Conservation (phyloP, 2,113 vertebrate species). For the Oreocharis arfaki region DNA sequence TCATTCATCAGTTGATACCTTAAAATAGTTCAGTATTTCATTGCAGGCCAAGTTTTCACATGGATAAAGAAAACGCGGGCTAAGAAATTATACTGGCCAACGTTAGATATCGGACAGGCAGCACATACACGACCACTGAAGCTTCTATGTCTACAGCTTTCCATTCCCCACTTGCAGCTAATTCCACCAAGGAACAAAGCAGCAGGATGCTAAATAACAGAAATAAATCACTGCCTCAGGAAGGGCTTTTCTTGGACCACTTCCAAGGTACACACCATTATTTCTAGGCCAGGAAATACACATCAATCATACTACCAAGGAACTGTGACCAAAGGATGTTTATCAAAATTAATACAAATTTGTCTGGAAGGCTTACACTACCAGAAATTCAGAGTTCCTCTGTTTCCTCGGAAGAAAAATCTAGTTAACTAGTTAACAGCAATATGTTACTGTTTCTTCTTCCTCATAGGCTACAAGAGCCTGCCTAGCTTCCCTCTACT, state of each 20-base stretch:
- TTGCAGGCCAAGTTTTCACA: background rate
- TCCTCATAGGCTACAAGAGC: background rate
- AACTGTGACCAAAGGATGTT: background rate
- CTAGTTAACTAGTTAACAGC: background rate
- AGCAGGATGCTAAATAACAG: background rate
- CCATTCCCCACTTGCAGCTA: background rate
- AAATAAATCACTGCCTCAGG: background rate
- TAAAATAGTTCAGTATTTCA: background rate
- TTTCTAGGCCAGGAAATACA: background rate
- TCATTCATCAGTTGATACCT: background rate
- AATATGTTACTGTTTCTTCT: background rate
- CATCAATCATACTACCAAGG: background rate
- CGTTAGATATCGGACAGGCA: background rate
- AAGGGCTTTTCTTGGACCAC: background rate
- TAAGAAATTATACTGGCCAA: background rate
- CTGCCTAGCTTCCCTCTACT: background rate
- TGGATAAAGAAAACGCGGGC: background rate
- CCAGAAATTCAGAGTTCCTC: background rate
- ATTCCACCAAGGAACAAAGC: background rate
- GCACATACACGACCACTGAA: background rate
- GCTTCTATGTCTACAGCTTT: background rate
- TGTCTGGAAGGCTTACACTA: background rate
- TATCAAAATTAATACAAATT: background rate
- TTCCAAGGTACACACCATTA: background rate
- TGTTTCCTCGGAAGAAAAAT: background rate